These are phyloP conservation scores for Crenichthys baileyi DNA, from an alignment of 2,797 vertebrate species.

Conservation along the genomic window DNA sequence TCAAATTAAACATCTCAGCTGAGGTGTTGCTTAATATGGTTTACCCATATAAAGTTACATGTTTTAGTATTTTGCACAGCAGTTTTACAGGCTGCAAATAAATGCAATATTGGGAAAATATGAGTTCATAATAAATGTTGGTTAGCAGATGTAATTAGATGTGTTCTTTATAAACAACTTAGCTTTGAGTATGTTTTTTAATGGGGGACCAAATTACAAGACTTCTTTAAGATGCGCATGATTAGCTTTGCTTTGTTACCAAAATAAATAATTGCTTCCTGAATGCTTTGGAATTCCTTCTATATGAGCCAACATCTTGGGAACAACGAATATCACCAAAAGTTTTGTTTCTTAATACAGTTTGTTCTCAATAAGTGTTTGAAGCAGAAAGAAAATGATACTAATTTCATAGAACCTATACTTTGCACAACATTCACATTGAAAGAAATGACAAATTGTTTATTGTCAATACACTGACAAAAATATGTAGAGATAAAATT, in stretches of 20 bases:
- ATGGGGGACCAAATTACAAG: not conserved
- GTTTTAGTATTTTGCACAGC: not conserved
- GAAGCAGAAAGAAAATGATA: not conserved
- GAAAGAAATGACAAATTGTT: too few species aligned
- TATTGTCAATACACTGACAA: too few species aligned
- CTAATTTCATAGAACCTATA: not conserved
- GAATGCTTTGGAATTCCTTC: too few species aligned
- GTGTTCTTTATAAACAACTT: not conserved
- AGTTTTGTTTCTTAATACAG: not conserved
- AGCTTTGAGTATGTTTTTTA: not conserved
- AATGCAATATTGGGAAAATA: not conserved
- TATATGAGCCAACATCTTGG: not conserved
- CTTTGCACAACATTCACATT: too few species aligned
- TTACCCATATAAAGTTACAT: not conserved
- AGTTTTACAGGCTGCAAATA: not conserved
- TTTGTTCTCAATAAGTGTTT: not conserved
- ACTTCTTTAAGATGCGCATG: not conserved
- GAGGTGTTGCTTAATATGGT: not conserved
- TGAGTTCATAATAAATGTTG: too few species aligned
- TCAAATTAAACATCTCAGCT: not conserved
- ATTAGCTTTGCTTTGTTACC: not conserved
- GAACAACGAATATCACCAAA: not conserved
- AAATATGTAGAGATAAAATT: too few species aligned
- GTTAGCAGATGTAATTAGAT: not conserved
- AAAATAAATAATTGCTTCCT: too few species aligned